These are phyloP conservation scores for Butorides virescens DNA, from an alignment of 2,113 vertebrate species.

Conservation along the genomic window DNA sequence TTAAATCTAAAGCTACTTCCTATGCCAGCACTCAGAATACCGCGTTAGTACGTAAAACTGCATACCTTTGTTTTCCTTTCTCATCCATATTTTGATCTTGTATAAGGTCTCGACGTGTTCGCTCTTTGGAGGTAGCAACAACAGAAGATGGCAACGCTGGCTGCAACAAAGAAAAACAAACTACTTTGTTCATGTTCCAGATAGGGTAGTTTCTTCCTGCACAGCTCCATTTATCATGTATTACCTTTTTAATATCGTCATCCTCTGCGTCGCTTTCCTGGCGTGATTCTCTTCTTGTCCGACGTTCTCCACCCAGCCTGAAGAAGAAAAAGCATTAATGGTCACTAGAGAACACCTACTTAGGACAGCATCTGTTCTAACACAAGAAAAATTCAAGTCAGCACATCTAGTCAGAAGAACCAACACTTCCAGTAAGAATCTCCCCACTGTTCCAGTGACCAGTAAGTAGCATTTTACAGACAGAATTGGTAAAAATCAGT, in stretches of 20 bases:
- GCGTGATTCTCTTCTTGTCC: conserved; percentile 94
- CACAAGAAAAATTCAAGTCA: background rate
- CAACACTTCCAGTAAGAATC: background rate
- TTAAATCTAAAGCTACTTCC: background rate
- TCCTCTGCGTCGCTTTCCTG: conserved; percentile 98
- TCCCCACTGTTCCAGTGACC: background rate
- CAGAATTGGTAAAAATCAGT: background rate
- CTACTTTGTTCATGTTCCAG: background rate
- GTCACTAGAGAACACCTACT: background rate
- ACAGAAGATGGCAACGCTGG: conserved; percentile 99
- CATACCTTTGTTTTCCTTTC: conserved; percentile 95
- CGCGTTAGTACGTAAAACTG: rapidly evolving
- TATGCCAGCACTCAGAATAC: background rate
- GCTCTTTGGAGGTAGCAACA: conserved; percentile 99
- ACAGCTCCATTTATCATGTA: background rate
- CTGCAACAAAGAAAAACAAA: conserved; percentile 61
- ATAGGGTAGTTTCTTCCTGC: background rate
- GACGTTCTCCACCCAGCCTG: conserved; percentile 95
- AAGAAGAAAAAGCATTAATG: background rate
- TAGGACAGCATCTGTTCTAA: background rate
- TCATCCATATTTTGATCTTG: conserved; percentile 99
- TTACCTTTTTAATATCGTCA: conserved; percentile 97
- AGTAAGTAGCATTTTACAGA: background rate
- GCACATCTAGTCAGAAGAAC: background rate
- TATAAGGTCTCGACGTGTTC: conserved; percentile 98